A percentile compares a stretch with the other conserved stretches of the same genome.
These are phyloP conservation scores for Tethea ocularis DNA, from an alignment of 2,888 invertebrate species.

Conservation along the genomic window DNA sequence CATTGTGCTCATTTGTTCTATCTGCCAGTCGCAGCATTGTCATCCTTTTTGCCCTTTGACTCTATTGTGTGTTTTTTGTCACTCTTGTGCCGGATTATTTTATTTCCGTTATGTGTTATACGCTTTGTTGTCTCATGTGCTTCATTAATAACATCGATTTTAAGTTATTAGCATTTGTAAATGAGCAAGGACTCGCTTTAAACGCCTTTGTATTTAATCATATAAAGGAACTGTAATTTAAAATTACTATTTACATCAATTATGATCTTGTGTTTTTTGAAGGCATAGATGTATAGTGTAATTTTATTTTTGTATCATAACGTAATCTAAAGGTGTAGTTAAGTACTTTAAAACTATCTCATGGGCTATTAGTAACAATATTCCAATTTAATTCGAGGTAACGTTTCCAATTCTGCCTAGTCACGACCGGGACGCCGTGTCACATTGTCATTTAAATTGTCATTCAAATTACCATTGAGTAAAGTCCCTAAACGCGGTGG, in stretches of 20 bases:
- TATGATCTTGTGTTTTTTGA: background rate
- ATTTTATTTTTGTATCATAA: no score
- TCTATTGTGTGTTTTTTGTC: conserved; percentile 81
- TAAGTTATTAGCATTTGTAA: conserved; percentile 6
- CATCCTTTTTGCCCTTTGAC: conserved; percentile 77
- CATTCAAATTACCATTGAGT: conserved; percentile 70
- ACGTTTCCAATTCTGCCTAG: conserved; percentile 56
- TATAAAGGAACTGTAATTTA: background rate
- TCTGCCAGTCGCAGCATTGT: conserved; percentile 68
- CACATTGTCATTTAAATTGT: conserved; percentile 77
- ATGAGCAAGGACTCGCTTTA: background rate
- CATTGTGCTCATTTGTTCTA: conserved; percentile 82
- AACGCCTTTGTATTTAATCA: background rate
- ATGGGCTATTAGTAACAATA: conserved; percentile 50
- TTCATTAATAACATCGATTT: conserved; percentile 52
- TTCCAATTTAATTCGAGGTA: conserved; percentile 52
- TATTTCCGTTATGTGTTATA: conserved; percentile 71
- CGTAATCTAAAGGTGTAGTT: no score
- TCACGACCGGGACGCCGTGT: conserved; percentile 73
- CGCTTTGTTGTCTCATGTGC: conserved; percentile 64
- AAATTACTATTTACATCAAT: background rate
- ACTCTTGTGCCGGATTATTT: conserved; percentile 74
- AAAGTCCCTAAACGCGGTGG: conserved; percentile 68
- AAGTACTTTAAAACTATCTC: conserved; percentile 23
- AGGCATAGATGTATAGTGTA: no score